Percentiles rank a stretch among this genome's conserved stretches.
These are phyloP conservation scores for Tapirus terrestris DNA, from an alignment of 2,113 vertebrate species.

Conservation along the genomic window DNA sequence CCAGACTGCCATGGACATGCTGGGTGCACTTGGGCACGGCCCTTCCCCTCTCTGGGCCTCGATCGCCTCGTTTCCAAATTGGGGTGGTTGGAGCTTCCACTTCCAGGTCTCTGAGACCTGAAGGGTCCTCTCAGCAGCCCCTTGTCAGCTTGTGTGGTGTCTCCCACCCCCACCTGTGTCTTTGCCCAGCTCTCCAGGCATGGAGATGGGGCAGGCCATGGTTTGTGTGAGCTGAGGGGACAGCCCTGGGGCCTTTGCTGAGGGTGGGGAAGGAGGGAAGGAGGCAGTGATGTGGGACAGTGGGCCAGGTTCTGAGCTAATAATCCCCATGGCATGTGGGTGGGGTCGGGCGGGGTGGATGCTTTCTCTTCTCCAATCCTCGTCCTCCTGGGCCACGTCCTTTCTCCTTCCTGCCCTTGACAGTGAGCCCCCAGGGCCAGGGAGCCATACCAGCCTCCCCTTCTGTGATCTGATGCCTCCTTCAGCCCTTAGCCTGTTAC, in stretches of 20 bases:
- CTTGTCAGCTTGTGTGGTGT: neutral
- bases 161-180: neutral
- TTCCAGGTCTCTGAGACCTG: neutral
- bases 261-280: neutral
- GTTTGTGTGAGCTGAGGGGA: neutral
- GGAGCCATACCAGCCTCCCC: neutral
- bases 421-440: neutral
- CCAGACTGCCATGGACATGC: neutral
- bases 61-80: neutral
- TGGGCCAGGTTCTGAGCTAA: neutral
- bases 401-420: neutral
- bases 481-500: neutral
- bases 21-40: neutral
- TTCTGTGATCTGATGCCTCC: neutral
- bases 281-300: neutral
- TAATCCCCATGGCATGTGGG: neutral
- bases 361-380: neutral
- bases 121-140: neutral
- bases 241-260: neutral
- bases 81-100: neutral
- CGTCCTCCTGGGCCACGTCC: neutral
- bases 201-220: neutral
- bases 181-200: neutral
- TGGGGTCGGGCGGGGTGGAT: fast-evolving
- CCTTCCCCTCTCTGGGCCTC: neutral